A percentile compares a stretch with the other conserved stretches of the same genome.
These are phyloP conservation scores for Meloidogyne hapla DNA, from an alignment of 1,140 invertebrate species.

Conservation along the genomic window DNA sequence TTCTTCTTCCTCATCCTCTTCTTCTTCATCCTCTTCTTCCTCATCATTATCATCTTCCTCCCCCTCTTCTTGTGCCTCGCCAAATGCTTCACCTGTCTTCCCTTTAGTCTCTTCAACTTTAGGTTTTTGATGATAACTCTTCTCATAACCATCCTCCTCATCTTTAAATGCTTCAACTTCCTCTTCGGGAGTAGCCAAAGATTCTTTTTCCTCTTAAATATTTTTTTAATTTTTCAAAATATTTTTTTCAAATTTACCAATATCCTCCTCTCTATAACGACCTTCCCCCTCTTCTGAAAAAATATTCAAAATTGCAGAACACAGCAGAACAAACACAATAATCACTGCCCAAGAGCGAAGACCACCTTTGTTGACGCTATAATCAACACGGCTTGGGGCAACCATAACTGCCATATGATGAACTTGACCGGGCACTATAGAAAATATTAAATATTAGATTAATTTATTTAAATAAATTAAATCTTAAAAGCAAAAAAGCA, in stretches of 20 bases:
- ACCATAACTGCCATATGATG: slow-evolving; percentile 59
- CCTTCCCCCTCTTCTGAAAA: slow-evolving; percentile 49
- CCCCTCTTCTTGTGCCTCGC: slow-evolving; percentile 29
- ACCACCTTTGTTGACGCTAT: slow-evolving; percentile 52
- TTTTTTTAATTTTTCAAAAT: slow-evolving; percentile 6
- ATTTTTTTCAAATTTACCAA: slow-evolving; percentile 7
- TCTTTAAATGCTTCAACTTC: slow-evolving; percentile 23
- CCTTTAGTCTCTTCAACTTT: slow-evolving; percentile 27
- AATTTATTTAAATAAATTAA: too few relatives aligned
- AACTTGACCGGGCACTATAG: slow-evolving; percentile 46
- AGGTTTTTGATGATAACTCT: neutral
- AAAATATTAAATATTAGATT: neutral
- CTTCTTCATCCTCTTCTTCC: slow-evolving; percentile 34
- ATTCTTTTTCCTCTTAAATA: neutral
- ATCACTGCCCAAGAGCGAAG: slow-evolving; percentile 47
- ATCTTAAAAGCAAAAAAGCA: too few relatives aligned
- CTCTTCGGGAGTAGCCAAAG: slow-evolving; percentile 12
- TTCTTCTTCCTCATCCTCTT: slow-evolving; percentile 38
- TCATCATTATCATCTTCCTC: slow-evolving; percentile 40
- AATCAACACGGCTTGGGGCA: slow-evolving; percentile 47
- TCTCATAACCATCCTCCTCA: slow-evolving; percentile 23
- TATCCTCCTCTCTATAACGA: neutral
- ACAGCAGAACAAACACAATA: slow-evolving; percentile 53
- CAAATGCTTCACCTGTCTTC: slow-evolving; percentile 36
- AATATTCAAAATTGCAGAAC: slow-evolving; percentile 53